Evolutionary conservation across 1,140 invertebrate genomes (phyloP).

Genomic region (Zaprionus gabonicus): DNA sequence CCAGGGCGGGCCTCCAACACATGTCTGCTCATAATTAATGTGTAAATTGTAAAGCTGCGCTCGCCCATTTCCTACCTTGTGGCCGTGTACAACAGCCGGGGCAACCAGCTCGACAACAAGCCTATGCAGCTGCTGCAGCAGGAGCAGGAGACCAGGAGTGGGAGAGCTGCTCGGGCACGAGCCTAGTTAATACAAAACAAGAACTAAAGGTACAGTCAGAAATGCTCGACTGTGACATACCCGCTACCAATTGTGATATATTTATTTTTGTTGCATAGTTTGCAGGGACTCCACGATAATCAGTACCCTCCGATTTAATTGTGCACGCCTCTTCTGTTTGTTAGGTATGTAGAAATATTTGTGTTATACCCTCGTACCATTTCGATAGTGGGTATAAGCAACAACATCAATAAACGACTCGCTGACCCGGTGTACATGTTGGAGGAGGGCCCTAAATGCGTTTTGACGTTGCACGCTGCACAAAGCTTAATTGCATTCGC

Average conservation of each 20-base stretch:
- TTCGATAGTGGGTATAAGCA: constrained; percentile 15
- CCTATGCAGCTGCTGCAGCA: not conserved
- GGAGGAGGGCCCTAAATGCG: constrained; percentile 51
- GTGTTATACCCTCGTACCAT: too few species aligned
- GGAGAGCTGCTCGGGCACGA: not conserved
- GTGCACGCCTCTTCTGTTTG: too few species aligned
- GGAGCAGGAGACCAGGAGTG: not conserved
- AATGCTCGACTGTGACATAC: too few species aligned
- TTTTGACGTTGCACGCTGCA: constrained; percentile 57
- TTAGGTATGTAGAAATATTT: too few species aligned
- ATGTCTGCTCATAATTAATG: constrained; percentile 83
- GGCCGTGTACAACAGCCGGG: constrained; percentile 61
- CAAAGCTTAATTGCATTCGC: constrained; percentile 75
- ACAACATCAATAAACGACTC: constrained; percentile 71
- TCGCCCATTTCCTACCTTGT: constrained; percentile 53
- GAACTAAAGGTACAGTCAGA: not conserved
- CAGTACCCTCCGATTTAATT: too few species aligned
- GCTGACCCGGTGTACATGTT: constrained; percentile 23
- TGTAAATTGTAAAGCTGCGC: constrained; percentile 81
- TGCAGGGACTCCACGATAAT: too few species aligned
- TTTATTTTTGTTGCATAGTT: too few species aligned
- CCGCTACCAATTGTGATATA: too few species aligned
- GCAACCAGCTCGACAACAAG: constrained; percentile 66
- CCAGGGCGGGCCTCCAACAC: constrained; percentile 68
- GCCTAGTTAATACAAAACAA: constrained; percentile 67